Percentiles rank a stretch among this genome's conserved stretches.
These are phyloP conservation scores for Parotocinclus haroldoi DNA, from an alignment of 2,797 vertebrate genomes.

Conservation along the genomic window DNA sequence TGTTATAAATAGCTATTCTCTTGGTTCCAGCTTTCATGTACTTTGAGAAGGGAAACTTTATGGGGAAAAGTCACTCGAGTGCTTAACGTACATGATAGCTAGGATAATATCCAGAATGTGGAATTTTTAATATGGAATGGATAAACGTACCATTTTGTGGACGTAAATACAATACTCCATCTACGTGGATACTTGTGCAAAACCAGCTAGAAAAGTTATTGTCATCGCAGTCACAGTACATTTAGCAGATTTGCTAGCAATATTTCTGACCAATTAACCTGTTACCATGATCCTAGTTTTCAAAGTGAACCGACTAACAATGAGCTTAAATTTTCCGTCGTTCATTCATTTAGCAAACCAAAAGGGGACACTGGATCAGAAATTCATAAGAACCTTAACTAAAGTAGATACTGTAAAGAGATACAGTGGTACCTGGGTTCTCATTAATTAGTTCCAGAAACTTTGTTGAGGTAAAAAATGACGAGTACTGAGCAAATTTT, in stretches of 20 bases:
- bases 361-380: conserved; percentile 4
- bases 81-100: conserved; percentile 11
- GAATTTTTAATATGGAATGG: neutral
- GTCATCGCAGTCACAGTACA: conserved; percentile 45
- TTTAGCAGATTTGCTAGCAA: conserved; percentile 26
- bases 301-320: too few relatives aligned
- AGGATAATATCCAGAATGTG: neutral
- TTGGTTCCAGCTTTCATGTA: conserved; percentile 7
- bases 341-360: too few relatives aligned
- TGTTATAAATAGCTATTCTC: conserved; percentile 32
- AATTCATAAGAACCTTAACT: neutral
- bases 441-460: too few relatives aligned
- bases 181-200: conserved; percentile 39
- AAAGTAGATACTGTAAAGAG: neutral
- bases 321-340: too few relatives aligned
- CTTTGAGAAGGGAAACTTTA: conserved; percentile 7
- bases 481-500: too few relatives aligned
- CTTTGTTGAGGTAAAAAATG: too few relatives aligned
- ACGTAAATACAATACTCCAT: conserved; percentile 6
- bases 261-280: too few relatives aligned
- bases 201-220: conserved; percentile 34
- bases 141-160: too few relatives aligned
- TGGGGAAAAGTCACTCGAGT: neutral
- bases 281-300: too few relatives aligned
- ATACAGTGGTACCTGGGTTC: too few relatives aligned